Evolutionary conservation across 1,140 invertebrate species (phyloP).

Genomic region (Heliconius hewitsoni): DNA sequence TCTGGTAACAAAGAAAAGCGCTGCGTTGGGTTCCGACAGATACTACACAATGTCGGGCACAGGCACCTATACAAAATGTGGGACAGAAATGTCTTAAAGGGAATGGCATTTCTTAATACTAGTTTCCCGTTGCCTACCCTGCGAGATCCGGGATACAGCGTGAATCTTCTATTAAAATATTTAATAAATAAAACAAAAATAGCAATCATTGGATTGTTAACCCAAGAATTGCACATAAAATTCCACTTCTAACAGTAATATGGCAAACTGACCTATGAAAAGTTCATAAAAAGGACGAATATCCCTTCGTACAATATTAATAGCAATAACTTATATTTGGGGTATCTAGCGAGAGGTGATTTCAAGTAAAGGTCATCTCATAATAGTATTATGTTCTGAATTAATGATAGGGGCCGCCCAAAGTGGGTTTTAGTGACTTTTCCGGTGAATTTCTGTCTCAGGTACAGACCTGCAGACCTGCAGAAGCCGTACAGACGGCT

Average conservation of each 20-base stretch:
- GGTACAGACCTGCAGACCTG: no score
- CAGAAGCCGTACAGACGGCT: neutral
- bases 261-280: constrained; percentile 16
- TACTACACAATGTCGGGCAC: no score
- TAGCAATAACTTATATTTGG: constrained; percentile 47
- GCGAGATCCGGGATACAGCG: no score
- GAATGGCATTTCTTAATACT: no score
- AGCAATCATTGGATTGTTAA: neutral
- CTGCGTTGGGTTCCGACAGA: no score
- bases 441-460: neutral
- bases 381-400: constrained; percentile 62
- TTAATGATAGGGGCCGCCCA: constrained; percentile 12
- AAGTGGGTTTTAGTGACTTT: constrained; percentile 16
- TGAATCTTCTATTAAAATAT: neutral
- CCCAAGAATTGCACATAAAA: neutral
- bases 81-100: no score
- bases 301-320: constrained; percentile 39
- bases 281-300: constrained; percentile 33
- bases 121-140: no score
- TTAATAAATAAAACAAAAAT: neutral
- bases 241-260: neutral
- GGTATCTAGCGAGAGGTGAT: constrained; percentile 47
- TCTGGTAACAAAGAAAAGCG: no score
- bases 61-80: no score
- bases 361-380: constrained; percentile 64